Conservation (phyloP, 1,140 invertebrate species). For the Probaryconus sp. region DNA sequence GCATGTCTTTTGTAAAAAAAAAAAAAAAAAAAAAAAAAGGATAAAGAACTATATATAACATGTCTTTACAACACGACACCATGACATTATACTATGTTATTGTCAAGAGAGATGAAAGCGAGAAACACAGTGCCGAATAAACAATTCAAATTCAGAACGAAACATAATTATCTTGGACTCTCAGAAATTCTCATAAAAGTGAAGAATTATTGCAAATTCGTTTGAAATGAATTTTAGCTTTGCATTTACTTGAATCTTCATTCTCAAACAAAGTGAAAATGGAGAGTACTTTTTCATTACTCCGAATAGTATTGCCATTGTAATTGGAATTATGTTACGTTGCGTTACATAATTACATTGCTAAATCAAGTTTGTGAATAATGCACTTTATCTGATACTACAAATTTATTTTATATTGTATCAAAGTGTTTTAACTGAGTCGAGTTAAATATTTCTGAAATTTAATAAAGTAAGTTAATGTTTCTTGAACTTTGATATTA, state of each 20-base stretch:
- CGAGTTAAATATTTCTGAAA: too few relatives aligned
- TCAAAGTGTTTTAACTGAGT: too few relatives aligned
- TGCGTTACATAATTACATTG: slow-evolving; percentile 9
- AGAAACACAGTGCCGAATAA: slow-evolving; percentile 37
- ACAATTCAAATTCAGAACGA: slow-evolving; percentile 55
- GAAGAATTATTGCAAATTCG: slow-evolving; percentile 45
- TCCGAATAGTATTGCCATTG: slow-evolving; percentile 8
- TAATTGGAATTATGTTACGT: slow-evolving; percentile 33
- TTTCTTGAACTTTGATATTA: too few relatives aligned
- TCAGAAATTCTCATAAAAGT: slow-evolving; percentile 30
- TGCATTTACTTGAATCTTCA: slow-evolving; percentile 30
- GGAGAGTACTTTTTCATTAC: slow-evolving; percentile 18
- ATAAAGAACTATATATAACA: too few relatives aligned
- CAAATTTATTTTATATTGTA: too few relatives aligned
- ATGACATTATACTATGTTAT: slow-evolving; percentile 31
- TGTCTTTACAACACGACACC: slow-evolving; percentile 3
- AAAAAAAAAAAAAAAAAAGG: slow-evolving; percentile 6
- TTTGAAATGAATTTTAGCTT: slow-evolving; percentile 36
- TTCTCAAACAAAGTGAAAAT: slow-evolving; percentile 34
- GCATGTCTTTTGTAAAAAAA: slow-evolving; percentile 2
- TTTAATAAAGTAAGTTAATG: too few relatives aligned
- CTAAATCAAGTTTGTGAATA: too few relatives aligned
- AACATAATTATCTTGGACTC: slow-evolving; percentile 43
- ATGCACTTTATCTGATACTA: too few relatives aligned
- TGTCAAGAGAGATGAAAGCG: slow-evolving; percentile 39